These are phyloP conservation scores for Oreochromis spilurus DNA, from an alignment of 2,113 vertebrate species.

Conservation along the genomic window DNA sequence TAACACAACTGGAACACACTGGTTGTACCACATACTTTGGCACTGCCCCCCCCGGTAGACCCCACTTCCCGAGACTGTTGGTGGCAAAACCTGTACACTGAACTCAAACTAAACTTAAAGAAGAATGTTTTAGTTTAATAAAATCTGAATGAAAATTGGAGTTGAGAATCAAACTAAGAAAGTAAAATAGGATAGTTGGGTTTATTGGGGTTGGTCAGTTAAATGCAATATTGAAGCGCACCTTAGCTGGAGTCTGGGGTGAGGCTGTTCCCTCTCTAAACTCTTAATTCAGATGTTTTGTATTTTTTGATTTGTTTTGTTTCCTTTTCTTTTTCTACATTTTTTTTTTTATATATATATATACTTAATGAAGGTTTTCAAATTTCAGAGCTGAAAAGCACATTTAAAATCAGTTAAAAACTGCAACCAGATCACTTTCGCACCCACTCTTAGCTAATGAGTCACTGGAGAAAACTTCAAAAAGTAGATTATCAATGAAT, in stretches of 20 bases:
- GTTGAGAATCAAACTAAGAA: background rate
- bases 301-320: background rate
- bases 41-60: background rate
- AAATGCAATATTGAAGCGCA: background rate
- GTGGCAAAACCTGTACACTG: background rate
- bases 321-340: background rate
- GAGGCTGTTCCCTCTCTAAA: background rate
- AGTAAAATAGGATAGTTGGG: background rate
- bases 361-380: background rate
- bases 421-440: background rate
- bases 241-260: background rate
- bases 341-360: background rate
- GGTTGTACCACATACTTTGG: background rate
- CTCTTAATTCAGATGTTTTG: background rate
- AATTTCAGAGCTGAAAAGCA: background rate
- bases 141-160: background rate
- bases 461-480: background rate
- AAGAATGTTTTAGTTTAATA: background rate
- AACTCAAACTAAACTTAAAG: background rate
- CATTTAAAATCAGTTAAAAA: background rate
- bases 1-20: background rate
- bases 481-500: background rate
- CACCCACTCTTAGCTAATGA: background rate
- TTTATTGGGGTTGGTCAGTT: background rate
- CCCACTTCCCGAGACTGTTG: background rate